Evolutionary conservation across 2,888 invertebrate species (phyloP).

Genomic region (Anticlea derivata): DNA sequence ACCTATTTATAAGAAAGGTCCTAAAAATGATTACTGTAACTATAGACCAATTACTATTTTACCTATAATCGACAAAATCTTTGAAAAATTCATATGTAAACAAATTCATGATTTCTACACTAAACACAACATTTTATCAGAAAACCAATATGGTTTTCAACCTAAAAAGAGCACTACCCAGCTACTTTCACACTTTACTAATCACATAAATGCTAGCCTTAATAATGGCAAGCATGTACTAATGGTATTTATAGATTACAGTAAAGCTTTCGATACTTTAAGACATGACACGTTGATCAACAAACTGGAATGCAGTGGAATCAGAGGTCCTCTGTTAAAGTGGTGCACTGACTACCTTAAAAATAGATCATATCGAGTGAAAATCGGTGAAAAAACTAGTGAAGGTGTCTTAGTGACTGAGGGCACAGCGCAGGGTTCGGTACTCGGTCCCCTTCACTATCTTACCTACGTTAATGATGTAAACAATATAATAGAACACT

Average conservation of each 20-base stretch:
- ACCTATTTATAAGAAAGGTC: background rate
- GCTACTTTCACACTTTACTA: background rate
- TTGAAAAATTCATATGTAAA: background rate
- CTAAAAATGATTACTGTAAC: background rate
- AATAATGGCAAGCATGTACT: background rate
- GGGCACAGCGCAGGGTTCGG: background rate
- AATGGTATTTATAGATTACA: background rate
- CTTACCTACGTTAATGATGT: background rate
- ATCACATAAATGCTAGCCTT: background rate
- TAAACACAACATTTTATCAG: slow-evolving; percentile 7
- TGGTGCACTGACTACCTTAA: background rate
- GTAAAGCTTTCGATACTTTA: no score
- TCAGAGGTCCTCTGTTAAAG: no score
- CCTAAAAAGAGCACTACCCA: slow-evolving; percentile 16
- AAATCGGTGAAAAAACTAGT: background rate
- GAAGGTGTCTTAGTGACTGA: background rate
- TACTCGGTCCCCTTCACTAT: background rate
- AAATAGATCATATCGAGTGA: background rate
- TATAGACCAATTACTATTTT: background rate
- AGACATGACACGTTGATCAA: no score
- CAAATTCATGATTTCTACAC: background rate
- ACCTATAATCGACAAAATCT: background rate
- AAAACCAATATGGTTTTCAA: slow-evolving; percentile 1
- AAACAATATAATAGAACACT: background rate
- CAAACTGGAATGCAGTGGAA: no score